Conservation (phyloP, 2,888 invertebrate genomes). For the Pseudoips prasinana region DNA sequence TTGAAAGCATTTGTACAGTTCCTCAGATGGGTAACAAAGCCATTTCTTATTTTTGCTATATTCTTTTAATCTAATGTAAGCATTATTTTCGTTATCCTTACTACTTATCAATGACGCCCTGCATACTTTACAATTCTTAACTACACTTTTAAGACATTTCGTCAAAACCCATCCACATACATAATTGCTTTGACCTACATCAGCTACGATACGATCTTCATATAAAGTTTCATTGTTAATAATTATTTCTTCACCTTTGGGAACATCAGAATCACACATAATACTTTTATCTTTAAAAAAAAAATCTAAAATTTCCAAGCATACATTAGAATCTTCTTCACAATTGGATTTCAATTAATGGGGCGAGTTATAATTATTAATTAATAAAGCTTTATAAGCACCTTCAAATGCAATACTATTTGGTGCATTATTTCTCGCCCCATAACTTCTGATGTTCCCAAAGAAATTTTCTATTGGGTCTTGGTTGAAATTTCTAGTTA, state of each 20-base stretch:
- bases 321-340: slow-evolving; percentile 16
- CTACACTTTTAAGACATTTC: slow-evolving; percentile 3
- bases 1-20: neutral
- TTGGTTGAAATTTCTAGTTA: slow-evolving; percentile 29
- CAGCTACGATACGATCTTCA: neutral
- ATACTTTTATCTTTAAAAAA: neutral
- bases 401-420: slow-evolving; percentile 26
- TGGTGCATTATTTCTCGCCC: slow-evolving; percentile 24
- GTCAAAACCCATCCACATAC: slow-evolving; percentile 10
- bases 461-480: slow-evolving; percentile 35
- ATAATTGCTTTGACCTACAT: slow-evolving; percentile 2
- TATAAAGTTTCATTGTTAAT: neutral
- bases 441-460: slow-evolving; percentile 32
- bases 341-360: slow-evolving; percentile 21
- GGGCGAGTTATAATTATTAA: slow-evolving; percentile 25
- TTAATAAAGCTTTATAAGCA: slow-evolving; percentile 25
- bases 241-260: neutral
- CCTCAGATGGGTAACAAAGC: slow-evolving; percentile 1
- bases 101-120: neutral
- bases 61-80: slow-evolving; percentile 1
- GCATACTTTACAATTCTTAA: neutral
- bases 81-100: neutral
- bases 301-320: slow-evolving; percentile 1
- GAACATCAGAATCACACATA: neutral
- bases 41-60: neutral